phyloP scores from a whole-genome alignment of 2,888 invertebrate genomes.

The Oscheius onirici region DNA sequence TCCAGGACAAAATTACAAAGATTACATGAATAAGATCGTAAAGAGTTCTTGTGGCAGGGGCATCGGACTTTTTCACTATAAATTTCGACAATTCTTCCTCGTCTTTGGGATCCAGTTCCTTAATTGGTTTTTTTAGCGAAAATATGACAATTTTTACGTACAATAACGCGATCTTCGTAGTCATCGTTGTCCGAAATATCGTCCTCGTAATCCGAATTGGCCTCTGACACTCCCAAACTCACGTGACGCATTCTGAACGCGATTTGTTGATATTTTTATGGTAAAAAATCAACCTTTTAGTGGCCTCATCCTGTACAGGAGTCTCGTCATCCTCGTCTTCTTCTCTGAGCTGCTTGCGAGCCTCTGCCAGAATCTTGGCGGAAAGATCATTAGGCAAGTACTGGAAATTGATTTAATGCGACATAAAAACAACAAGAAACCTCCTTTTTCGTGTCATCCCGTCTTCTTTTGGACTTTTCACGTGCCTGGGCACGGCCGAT shows the following conservation, averaged over 20 bases:
- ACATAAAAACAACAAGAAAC: slow-evolving; percentile 28
- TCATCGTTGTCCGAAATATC: slow-evolving; percentile 40
- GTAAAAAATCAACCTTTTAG: slow-evolving; percentile 21
- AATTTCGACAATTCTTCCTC: slow-evolving; percentile 88
- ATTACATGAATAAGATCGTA: slow-evolving; percentile 86
- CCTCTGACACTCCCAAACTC: slow-evolving; percentile 52
- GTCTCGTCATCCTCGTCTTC: slow-evolving; percentile 40
- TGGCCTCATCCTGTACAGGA: slow-evolving; percentile 11
- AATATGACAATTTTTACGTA: slow-evolving; percentile 19
- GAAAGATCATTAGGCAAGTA: slow-evolving; percentile 55
- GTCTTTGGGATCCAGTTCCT: slow-evolving; percentile 73
- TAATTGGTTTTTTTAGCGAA: not conserved
- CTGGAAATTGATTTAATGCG: slow-evolving; percentile 38
- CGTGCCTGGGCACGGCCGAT: slow-evolving; percentile 45
- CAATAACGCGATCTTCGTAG: slow-evolving; percentile 54
- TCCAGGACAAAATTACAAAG: not conserved
- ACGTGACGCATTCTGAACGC: slow-evolving; percentile 50
- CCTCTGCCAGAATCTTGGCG: slow-evolving; percentile 58
- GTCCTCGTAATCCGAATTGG: slow-evolving; percentile 47
- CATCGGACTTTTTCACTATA: slow-evolving; percentile 77
- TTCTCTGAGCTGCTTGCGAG: slow-evolving; percentile 55
- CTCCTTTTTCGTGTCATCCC: slow-evolving; percentile 41
- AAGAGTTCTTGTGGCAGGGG: slow-evolving; percentile 80
- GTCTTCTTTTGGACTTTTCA: slow-evolving; percentile 52
- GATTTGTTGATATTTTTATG: not conserved